Conservation (phyloP, 2,797 vertebrate genomes). For the Momotus momota region DNA sequence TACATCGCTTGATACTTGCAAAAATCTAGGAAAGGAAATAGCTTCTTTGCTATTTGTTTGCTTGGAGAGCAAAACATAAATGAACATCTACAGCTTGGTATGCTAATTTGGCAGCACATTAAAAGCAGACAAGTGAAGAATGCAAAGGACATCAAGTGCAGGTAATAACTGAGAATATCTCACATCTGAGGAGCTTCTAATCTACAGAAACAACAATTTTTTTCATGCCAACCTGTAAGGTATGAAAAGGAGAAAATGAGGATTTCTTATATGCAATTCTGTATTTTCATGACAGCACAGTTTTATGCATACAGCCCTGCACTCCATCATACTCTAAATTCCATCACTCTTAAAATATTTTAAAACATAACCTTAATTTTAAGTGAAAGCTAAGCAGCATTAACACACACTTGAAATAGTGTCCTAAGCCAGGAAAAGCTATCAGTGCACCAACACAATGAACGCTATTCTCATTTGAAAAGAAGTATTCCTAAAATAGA, state of each 20-base stretch:
- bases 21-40: not conserved
- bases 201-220: not conserved
- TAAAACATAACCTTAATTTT: not conserved
- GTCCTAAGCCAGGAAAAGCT: not conserved
- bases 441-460: not conserved
- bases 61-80: slow-evolving; percentile 6
- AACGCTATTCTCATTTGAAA: not conserved
- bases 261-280: not conserved
- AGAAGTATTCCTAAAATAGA: not conserved
- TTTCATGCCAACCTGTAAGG: not conserved
- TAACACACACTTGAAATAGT: not conserved
- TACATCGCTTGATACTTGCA: not conserved
- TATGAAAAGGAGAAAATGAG: not conserved
- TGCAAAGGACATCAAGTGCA: not conserved
- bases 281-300: not conserved
- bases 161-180: not conserved
- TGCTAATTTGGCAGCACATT: not conserved
- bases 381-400: not conserved
- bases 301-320: not conserved
- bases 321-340: not conserved
- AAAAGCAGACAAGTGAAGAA: not conserved
- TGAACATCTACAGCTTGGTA: not conserved
- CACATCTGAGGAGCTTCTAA: not conserved
- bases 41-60: not conserved
- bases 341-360: not conserved